Conservation (phyloP, 2,888 invertebrate genomes). For the Brenthis ino region DNA sequence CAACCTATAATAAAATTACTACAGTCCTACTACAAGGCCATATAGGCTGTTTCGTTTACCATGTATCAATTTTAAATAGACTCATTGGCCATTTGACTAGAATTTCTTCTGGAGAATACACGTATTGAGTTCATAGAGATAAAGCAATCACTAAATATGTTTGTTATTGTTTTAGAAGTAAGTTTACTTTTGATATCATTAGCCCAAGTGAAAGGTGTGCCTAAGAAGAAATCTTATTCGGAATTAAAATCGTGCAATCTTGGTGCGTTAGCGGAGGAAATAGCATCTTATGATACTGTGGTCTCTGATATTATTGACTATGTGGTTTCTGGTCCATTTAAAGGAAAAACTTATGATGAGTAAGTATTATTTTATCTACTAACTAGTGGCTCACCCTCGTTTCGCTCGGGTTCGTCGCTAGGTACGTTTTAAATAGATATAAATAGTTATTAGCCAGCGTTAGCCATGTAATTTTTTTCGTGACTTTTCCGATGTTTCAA, state of each 20-base stretch:
- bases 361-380: conserved; percentile 51
- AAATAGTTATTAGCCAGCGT: no score
- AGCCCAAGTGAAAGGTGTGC: conserved; percentile 42
- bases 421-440: no score
- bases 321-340: conserved; percentile 74
- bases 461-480: no score
- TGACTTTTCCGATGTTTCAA: no score
- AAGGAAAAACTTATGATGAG: conserved; percentile 82
- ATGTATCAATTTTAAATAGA: neutral
- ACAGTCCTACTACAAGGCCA: no score
- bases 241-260: conserved; percentile 52
- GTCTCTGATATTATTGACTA: conserved; percentile 79
- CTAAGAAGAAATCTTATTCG: conserved; percentile 44
- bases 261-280: conserved; percentile 74
- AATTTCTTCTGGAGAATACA: conserved; percentile 25
- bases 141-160: conserved; percentile 26
- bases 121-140: conserved; percentile 24
- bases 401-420: no score
- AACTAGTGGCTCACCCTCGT: no score
- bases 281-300: conserved; percentile 78
- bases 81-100: conserved; percentile 21
- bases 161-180: conserved; percentile 28
- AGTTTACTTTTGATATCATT: conserved; percentile 35
- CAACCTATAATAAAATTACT: no score
- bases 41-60: neutral